Percentiles rank a stretch among this genome's conserved stretches.
phyloP scores from a whole-genome alignment of 2,888 invertebrate genomes.

The Clivina fossor region DNA sequence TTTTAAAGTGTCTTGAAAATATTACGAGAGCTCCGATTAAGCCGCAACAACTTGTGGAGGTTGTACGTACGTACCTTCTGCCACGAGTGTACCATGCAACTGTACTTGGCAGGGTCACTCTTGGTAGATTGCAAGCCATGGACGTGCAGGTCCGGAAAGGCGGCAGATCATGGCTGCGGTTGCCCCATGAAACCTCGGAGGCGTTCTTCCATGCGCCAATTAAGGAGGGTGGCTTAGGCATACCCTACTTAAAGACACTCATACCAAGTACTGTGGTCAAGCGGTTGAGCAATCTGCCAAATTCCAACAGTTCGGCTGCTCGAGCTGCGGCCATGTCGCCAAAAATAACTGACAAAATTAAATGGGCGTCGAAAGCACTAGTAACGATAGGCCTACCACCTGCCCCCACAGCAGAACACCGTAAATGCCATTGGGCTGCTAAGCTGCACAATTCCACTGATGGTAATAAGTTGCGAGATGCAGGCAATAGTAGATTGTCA shows the following conservation, averaged over 20 bases:
- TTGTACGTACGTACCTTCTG: conserved; percentile 42
- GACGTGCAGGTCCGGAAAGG: conserved; percentile 44
- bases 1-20: too few relatives aligned
- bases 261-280: too few relatives aligned
- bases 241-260: conserved; percentile 42
- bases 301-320: too few relatives aligned
- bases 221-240: conserved; percentile 35
- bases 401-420: too few relatives aligned
- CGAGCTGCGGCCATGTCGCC: too few relatives aligned
- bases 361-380: too few relatives aligned
- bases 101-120: conserved; percentile 40
- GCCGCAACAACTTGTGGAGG: too few relatives aligned
- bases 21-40: too few relatives aligned
- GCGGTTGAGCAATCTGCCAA: too few relatives aligned
- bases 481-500: not conserved
- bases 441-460: conserved; percentile 39
- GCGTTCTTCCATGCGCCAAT: conserved; percentile 45
- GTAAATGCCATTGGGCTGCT: conserved; percentile 20
- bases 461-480: conserved; percentile 38
- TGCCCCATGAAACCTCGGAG: conserved; percentile 44
- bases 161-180: conserved; percentile 43
- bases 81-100: conserved; percentile 44
- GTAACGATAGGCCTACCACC: too few relatives aligned
- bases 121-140: conserved; percentile 38
- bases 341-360: too few relatives aligned